Conservation (phyloP, 2,888 invertebrate species). For the Conistra vaccinii region DNA sequence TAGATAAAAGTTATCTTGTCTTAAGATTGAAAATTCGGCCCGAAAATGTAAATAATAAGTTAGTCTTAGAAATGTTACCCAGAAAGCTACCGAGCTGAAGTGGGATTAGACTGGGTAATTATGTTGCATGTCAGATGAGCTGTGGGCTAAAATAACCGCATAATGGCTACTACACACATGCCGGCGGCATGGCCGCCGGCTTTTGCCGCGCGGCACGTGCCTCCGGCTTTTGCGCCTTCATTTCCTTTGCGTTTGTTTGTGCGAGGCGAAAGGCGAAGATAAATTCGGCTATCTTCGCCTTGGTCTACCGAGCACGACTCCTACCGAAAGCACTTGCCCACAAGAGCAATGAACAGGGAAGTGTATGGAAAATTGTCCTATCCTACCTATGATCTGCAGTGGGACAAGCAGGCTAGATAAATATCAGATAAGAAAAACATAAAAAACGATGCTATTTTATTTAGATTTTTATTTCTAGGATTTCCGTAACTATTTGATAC, state of each 20-base stretch:
- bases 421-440: background rate
- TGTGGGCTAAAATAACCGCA: background rate
- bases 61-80: background rate
- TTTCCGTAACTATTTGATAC: conserved; percentile 28
- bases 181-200: too few relatives aligned
- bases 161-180: too few relatives aligned
- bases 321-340: background rate
- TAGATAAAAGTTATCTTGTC: background rate
- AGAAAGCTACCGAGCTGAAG: background rate
- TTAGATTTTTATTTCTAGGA: conserved; percentile 11
- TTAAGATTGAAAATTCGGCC: too few relatives aligned
- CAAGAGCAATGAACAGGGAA: too few relatives aligned
- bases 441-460: background rate
- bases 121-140: background rate
- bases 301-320: background rate
- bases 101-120: background rate
- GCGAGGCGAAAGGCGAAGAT: too few relatives aligned
- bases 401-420: background rate
- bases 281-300: background rate
- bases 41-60: background rate
- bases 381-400: background rate
- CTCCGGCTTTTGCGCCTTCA: too few relatives aligned
- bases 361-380: background rate
- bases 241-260: too few relatives aligned
- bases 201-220: too few relatives aligned